Evolutionary conservation across 2,888 invertebrate genomes (phyloP), one percentile per base, ranked within the genome.

Genomic region (Linnaemya tessellans): DNA sequence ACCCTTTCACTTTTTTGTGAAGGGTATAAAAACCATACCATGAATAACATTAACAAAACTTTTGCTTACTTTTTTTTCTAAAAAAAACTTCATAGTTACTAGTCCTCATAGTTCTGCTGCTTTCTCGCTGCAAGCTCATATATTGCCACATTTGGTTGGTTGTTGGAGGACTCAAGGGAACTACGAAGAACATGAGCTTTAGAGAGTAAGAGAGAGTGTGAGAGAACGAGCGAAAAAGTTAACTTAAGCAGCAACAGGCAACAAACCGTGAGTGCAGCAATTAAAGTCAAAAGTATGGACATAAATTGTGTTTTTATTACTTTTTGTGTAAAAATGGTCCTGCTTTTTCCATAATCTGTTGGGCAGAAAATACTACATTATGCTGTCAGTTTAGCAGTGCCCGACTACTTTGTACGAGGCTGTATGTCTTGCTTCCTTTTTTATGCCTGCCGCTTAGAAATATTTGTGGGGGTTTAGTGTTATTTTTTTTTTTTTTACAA

Each of bases 251-350:
- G 70, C 77, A 82, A 70, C 77, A 82, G 78, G 82, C 85, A 58
- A 75, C 70, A 79, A 80, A 85, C 78, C 78, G 84, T 81, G 81
- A 85, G 81, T 85, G 73, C 81, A 79, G 81, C 85, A 85, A 85
- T 85, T 85, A 85, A 85, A 85, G 82, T 85, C 85, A 82, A 85
- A 82, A 85, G 68, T 82, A 75, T 58, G 70, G 74, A 85, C 85
- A 85, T 85, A 85, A 82, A 85, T 85, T 85, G 70, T 79, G 41
- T 58, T 79, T 81, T 85, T 82, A 82, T 82, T 85, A 78, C 64
- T 81, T 79, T 74, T 56, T 30, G 22, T 56, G 18, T 51, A 54
- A 51, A 68, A 74, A 65, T 81, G 58, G 64, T 81, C 51, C 70
- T 85, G n/a, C 54, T 41, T 30, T 64, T 10, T 62, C 7, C 5